Evolutionary conservation across 2,113 vertebrate genomes (phyloP).

Genomic region (Rhegmatorhina hoffmannsi): DNA sequence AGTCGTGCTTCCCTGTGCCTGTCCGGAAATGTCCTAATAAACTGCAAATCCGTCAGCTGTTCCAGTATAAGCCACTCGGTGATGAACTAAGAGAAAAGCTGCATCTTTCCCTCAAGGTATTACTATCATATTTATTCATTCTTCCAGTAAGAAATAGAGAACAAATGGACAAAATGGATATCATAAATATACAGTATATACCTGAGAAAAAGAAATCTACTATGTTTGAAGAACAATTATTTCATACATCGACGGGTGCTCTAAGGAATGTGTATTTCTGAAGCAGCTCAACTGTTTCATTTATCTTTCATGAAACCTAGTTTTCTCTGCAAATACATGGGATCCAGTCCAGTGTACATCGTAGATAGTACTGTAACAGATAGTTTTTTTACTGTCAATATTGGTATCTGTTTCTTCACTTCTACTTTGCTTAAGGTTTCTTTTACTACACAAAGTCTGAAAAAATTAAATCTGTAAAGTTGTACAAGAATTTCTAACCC

Average conservation of each 20-base stretch:
- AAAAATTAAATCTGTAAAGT: background rate
- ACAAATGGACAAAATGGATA: background rate
- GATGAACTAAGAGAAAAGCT: conserved; percentile 69
- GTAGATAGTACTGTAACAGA: background rate
- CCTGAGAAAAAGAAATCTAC: background rate
- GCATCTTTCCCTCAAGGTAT: conserved; percentile 85
- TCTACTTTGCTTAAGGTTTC: background rate
- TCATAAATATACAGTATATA: background rate
- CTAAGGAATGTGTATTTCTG: background rate
- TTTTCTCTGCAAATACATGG: background rate
- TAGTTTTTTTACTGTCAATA: background rate
- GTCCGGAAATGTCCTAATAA: conserved; percentile 78
- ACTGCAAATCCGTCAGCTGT: conserved; percentile 84
- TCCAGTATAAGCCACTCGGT: conserved; percentile 77
- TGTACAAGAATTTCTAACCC: background rate
- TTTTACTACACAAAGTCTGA: background rate
- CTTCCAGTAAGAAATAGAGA: background rate
- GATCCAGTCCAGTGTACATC: background rate
- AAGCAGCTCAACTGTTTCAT: background rate
- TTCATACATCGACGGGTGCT: background rate
- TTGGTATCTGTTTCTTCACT: background rate
- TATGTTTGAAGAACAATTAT: background rate
- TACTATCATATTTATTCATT: background rate
- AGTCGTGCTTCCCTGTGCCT: background rate
- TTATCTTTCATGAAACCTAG: background rate